Base-by-base conservation (phyloP, 2,113 vertebrate genomes). In the Pungitius pungitius region DNA sequence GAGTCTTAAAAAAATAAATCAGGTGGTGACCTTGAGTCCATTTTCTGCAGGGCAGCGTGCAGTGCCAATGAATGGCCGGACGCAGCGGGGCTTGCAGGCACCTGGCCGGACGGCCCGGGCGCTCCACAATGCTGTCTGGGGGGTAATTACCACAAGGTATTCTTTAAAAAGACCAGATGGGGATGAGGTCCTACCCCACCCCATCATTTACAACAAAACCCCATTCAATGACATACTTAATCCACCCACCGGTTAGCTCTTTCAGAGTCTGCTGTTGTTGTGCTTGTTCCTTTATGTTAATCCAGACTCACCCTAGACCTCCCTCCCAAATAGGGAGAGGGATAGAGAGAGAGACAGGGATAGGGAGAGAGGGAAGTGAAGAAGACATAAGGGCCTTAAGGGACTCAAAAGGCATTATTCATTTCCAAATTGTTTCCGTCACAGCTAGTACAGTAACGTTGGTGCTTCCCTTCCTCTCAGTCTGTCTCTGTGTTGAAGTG, bases 151-250 rank as follows among this genome's bases (percentile, higher is more conserved):
- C 88, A 93, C 96, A 96, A 99, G 96, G 96, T 99, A 97, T 96
- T 99, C 96, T 98, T 97, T 96, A 95, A 93, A 92, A 97, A 94
- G 96, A 96, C 96, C 97, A 99, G 97, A 99, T 99, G 97, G 95
- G 95, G 81, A 91, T 83, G 87, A 79, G 82, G 86, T 89, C 85
- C 88, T 84, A 89, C 81, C 95, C 96, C 95, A 95, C 95, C 95
- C 95, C 90, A 94, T 95, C 96, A 98, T 98, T 98, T 97, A 97
- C 96, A 96, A 96, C 95, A 95, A 96, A 96, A 95, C 95, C 96
- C 96, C 94, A 97, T 98, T 99, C 97, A 99, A 95, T 96, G 96
- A 96, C 97, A 97, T 94, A 97, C 95, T 98, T 99, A 97, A 98
- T 98, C 96, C 96, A 95, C 95, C 96, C 96, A 97, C 96, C 95